Conservation (phyloP, 2,797 vertebrate species). For the Harpagifer antarcticus region DNA sequence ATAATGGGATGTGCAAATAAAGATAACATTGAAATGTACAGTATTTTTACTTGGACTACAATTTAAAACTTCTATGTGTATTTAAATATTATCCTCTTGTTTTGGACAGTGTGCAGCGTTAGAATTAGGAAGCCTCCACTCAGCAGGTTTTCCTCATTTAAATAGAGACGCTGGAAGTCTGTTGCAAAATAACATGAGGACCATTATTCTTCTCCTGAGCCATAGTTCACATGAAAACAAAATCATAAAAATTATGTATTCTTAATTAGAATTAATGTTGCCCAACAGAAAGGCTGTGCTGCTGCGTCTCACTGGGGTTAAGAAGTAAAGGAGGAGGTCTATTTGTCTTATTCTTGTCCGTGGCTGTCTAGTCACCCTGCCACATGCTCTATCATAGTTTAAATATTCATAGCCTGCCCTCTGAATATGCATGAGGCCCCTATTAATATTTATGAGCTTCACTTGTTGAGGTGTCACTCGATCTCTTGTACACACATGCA, state of each 20-base stretch:
- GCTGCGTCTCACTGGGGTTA: slow-evolving; percentile 40
- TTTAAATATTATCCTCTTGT: not conserved
- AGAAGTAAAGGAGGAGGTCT: slow-evolving; percentile 68
- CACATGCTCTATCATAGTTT: slow-evolving; percentile 80
- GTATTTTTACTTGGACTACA: not conserved
- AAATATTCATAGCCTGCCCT: slow-evolving; percentile 78
- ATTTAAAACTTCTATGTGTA: not conserved
- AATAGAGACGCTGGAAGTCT: slow-evolving; percentile 32
- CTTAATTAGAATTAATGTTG: slow-evolving; percentile 71
- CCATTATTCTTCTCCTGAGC: slow-evolving; percentile 48
- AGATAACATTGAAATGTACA: not conserved
- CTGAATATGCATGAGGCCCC: slow-evolving; percentile 77
- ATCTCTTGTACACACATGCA: slow-evolving; percentile 69
- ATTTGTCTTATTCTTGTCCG: slow-evolving; percentile 80
- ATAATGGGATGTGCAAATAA: not conserved
- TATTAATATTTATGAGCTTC: slow-evolving; percentile 77
- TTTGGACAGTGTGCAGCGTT: slow-evolving; percentile 26
- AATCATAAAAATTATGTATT: slow-evolving; percentile 58
- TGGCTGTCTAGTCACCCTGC: slow-evolving; percentile 75
- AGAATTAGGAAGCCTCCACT: slow-evolving; percentile 40
- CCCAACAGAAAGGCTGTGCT: slow-evolving; percentile 37
- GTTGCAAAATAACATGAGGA: slow-evolving; percentile 20
- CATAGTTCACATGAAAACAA: slow-evolving; percentile 53
- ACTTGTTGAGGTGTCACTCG: slow-evolving; percentile 80
- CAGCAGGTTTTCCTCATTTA: slow-evolving; percentile 58